Percentiles rank a stretch among this genome's conserved stretches.
Evolutionary conservation across 2,888 invertebrate species (phyloP).

Genomic region (Agrilus biguttatus): DNA sequence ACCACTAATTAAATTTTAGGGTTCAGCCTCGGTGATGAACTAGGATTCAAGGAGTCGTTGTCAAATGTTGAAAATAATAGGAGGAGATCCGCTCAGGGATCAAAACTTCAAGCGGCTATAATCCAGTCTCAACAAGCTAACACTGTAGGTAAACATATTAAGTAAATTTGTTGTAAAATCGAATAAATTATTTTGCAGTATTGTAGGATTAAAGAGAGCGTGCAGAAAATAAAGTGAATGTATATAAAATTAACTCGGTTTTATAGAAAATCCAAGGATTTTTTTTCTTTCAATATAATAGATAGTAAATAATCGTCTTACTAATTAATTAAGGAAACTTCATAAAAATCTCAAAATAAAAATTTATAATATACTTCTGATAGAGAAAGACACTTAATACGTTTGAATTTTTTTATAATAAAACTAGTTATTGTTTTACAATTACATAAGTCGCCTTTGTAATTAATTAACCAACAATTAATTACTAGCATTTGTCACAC

Average conservation of each 20-base stretch:
- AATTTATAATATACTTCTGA: too few relatives aligned
- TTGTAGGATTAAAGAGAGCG: slow-evolving; percentile 8
- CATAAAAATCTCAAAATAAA: too few relatives aligned
- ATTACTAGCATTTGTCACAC: too few relatives aligned
- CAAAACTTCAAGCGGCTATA: slow-evolving; percentile 23
- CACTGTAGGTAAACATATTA: slow-evolving; percentile 8
- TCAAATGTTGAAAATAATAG: slow-evolving; percentile 57
- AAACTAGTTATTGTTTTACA: too few relatives aligned
- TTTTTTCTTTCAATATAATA: too few relatives aligned
- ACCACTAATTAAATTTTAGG: slow-evolving; percentile 37
- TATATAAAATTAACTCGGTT: not conserved
- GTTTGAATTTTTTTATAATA: too few relatives aligned
- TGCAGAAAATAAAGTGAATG: not conserved
- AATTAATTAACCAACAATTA: too few relatives aligned
- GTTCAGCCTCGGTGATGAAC: slow-evolving; percentile 73
- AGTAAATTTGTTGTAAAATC: not conserved
- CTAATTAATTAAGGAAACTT: too few relatives aligned
- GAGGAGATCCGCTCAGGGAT: slow-evolving; percentile 33
- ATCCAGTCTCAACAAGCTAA: slow-evolving; percentile 14
- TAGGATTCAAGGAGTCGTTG: slow-evolving; percentile 71
- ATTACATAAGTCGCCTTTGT: too few relatives aligned
- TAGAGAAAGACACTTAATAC: too few relatives aligned
- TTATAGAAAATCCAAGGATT: not conserved
- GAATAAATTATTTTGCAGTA: slow-evolving; percentile 2
- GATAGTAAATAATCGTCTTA: too few relatives aligned